phyloP scores from a whole-genome alignment of 2,113 vertebrate species.

The Stegastes partitus region DNA sequence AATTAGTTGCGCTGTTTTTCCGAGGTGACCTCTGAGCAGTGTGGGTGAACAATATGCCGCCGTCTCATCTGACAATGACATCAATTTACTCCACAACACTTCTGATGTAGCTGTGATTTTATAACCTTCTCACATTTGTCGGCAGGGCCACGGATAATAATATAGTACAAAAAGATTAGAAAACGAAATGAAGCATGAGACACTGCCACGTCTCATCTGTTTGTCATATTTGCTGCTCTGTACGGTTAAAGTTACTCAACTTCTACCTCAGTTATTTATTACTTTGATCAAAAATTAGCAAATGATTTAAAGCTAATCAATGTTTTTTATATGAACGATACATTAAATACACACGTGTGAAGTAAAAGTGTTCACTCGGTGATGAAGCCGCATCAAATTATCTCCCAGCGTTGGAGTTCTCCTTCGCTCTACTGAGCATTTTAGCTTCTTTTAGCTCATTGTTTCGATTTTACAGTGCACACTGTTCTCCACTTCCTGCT shows the following conservation, averaged over 20 bases:
- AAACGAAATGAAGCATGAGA: not conserved
- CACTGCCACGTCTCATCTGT: not conserved
- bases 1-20: conserved; percentile 59
- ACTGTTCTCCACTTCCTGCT: too few relatives aligned
- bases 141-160: conserved; percentile 6
- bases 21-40: conserved; percentile 41
- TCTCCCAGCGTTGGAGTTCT: too few relatives aligned
- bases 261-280: not conserved
- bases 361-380: too few relatives aligned
- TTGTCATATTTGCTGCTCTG: not conserved
- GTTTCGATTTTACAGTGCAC: too few relatives aligned
- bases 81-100: conserved; percentile 31
- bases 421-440: too few relatives aligned
- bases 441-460: too few relatives aligned
- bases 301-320: not conserved
- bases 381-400: too few relatives aligned
- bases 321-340: not conserved
- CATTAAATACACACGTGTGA: too few relatives aligned
- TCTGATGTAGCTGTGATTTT: conserved; percentile 12
- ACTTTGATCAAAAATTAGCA: not conserved
- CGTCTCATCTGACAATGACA: conserved; percentile 37
- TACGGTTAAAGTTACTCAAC: not conserved
- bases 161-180: not conserved
- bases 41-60: not conserved
- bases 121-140: conserved; percentile 24